These are phyloP conservation scores for Bombus pyrosoma DNA, from an alignment of 1,140 invertebrate species.

Conservation along the genomic window DNA sequence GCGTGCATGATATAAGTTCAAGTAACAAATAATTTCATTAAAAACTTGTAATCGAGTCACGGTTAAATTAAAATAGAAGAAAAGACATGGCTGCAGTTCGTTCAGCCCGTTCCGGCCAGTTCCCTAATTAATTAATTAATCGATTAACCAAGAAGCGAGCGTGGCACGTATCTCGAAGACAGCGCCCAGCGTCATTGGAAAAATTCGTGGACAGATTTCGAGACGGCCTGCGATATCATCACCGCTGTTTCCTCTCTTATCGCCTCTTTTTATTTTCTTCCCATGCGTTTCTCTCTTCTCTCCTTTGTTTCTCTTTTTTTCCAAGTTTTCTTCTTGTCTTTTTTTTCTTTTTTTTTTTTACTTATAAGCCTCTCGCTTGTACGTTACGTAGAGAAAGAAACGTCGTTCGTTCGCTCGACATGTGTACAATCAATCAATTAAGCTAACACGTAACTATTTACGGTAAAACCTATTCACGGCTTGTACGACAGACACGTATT, in stretches of 20 bases:
- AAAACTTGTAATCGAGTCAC: not conserved
- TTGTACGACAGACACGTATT: conserved; percentile 80
- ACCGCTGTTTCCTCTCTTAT: conserved; percentile 12
- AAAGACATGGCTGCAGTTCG: conserved; percentile 27
- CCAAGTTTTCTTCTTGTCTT: not conserved
- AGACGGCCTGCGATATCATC: conserved; percentile 65
- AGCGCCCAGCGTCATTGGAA: conserved; percentile 72
- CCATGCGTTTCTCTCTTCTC: not conserved
- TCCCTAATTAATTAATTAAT: conserved; percentile 54
- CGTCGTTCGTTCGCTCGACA: conserved; percentile 32
- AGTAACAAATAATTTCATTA: not conserved
- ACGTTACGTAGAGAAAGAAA: conserved; percentile 22
- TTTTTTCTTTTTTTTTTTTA: not conserved
- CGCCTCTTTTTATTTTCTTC: not conserved
- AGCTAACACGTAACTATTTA: conserved; percentile 77
- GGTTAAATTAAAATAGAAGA: not conserved
- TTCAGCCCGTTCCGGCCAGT: conserved; percentile 38
- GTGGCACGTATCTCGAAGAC: conserved; percentile 16
- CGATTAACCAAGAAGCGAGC: conserved; percentile 23
- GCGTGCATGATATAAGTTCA: not conserved
- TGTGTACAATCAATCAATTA: conserved; percentile 63
- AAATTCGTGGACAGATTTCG: conserved; percentile 73
- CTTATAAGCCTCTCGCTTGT: not conserved
- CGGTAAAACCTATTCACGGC: conserved; percentile 74
- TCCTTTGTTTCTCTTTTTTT: not conserved